A percentile compares a stretch with the other conserved stretches of the same genome.
phyloP scores from a whole-genome alignment of 2,797 vertebrate species.

The Sebastes goodei region DNA sequence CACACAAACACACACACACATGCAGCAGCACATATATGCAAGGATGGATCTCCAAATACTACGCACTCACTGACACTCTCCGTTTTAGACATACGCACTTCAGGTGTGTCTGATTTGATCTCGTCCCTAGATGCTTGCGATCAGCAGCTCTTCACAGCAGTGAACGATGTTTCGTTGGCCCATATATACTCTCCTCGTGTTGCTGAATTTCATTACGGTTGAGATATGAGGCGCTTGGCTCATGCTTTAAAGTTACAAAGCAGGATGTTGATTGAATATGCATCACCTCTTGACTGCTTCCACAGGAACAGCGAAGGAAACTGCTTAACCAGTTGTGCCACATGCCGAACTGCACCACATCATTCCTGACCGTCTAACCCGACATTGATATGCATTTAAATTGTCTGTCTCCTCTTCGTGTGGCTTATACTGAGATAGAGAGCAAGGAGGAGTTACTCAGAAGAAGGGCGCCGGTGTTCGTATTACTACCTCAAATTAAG shows the following conservation, averaged over 20 bases:
- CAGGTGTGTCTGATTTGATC: conserved; percentile 33
- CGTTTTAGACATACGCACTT: background rate
- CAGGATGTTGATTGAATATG: conserved; percentile 38
- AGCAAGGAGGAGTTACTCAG: background rate
- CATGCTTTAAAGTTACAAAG: conserved; percentile 22
- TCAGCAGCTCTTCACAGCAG: conserved; percentile 22
- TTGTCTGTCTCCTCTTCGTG: conserved; percentile 21
- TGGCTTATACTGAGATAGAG: background rate
- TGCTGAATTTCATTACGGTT: conserved; percentile 30
- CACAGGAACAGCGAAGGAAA: background rate
- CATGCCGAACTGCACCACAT: conserved; percentile 14
- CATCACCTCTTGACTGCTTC: conserved; percentile 3
- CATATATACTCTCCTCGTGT: conserved; percentile 3
- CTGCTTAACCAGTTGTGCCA: conserved; percentile 21
- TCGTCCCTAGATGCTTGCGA: conserved; percentile 9
- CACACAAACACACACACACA: background rate
- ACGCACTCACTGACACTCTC: background rate
- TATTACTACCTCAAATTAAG: background rate
- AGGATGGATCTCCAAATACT: background rate
- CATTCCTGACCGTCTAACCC: conserved; percentile 8
- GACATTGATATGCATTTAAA: conserved; percentile 44
- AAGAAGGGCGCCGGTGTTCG: background rate
- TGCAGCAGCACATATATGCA: background rate
- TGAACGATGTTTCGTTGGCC: background rate
- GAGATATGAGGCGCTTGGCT: conserved; percentile 1